Percentiles rank a stretch among this genome's conserved stretches.
These are phyloP conservation scores for Thalassaphorura encarpata DNA, from an alignment of 1,140 invertebrate species.

Conservation along the genomic window DNA sequence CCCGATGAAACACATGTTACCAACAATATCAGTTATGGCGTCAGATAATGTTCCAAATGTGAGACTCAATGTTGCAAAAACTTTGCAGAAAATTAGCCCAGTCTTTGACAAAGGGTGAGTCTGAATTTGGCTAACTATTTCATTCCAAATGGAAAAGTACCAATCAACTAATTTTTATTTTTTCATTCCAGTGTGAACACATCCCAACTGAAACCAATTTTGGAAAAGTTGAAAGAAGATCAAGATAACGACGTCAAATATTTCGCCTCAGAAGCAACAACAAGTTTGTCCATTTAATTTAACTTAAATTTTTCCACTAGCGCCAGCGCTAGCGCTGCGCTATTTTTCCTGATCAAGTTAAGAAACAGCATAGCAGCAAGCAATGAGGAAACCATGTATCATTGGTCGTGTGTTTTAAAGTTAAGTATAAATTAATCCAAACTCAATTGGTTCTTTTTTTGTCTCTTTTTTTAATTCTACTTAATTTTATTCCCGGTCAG, in stretches of 20 bases:
- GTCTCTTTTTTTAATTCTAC: no score
- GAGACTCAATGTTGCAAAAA: constrained; percentile 98
- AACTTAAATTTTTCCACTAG: no score
- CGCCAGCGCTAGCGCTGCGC: no score
- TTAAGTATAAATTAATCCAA: no score
- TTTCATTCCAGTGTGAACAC: constrained; percentile 52
- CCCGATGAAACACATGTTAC: constrained; percentile 80
- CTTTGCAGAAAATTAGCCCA: constrained; percentile 85
- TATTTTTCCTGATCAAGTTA: no score
- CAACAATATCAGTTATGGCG: constrained; percentile 89
- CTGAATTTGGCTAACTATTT: no score
- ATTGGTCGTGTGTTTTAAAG: no score
- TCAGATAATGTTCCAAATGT: constrained; percentile 96
- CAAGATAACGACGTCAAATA: constrained; percentile 95
- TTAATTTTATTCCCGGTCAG: no score
- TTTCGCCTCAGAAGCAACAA: constrained; percentile 92
- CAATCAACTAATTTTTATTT: constrained; percentile 9
- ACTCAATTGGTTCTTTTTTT: no score
- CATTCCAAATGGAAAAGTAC: neutral
- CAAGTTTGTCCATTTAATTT: no score
- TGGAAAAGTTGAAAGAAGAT: constrained; percentile 90
- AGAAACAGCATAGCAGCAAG: no score
- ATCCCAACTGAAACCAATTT: constrained; percentile 83
- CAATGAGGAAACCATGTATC: no score
- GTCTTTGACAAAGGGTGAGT: constrained; percentile 65